A percentile compares a stretch with the other conserved stretches of the same genome.
These are phyloP conservation scores for Crambe crambe DNA, from an alignment of 37 sponge, comb jelly and placozoan species.

Conservation along the genomic window DNA sequence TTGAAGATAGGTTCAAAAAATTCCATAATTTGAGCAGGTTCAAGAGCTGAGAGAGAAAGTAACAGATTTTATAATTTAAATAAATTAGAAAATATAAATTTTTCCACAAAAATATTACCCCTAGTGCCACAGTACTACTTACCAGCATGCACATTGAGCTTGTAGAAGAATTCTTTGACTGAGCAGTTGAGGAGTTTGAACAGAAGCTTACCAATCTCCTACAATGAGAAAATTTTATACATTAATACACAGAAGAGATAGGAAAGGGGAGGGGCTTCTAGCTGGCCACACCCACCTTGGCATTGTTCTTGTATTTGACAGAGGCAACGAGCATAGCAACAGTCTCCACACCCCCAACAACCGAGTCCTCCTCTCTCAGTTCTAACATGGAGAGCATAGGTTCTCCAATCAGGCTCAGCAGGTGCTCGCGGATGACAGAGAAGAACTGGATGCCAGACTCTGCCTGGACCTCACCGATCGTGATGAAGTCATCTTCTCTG, in stretches of 20 bases:
- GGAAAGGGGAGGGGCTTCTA: background rate
- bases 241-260: background rate
- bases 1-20: conserved; percentile 57
- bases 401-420: conserved; percentile 28
- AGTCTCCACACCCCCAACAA: background rate
- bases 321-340: conserved; percentile 16
- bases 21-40: conserved; percentile 37
- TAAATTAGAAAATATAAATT: too few species aligned
- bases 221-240: background rate
- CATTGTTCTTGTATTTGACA: conserved; percentile 38
- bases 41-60: conserved; percentile 54
- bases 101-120: background rate
- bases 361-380: conserved; percentile 11
- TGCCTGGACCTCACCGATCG: conserved; percentile 27
- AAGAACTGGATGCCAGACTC: conserved; percentile 15
- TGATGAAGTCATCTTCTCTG: conserved; percentile 40
- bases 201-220: conserved; percentile 56
- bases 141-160: conserved; percentile 89
- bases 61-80: too few species aligned
- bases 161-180: conserved; percentile 72
- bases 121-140: conserved; percentile 1
- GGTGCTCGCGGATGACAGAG: conserved; percentile 25
- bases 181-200: conserved; percentile 42
- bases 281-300: conserved; percentile 22
- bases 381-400: conserved; percentile 45